Evolutionary conservation across 2,888 invertebrate species (phyloP).

Genomic region (Argyresthia albistria): DNA sequence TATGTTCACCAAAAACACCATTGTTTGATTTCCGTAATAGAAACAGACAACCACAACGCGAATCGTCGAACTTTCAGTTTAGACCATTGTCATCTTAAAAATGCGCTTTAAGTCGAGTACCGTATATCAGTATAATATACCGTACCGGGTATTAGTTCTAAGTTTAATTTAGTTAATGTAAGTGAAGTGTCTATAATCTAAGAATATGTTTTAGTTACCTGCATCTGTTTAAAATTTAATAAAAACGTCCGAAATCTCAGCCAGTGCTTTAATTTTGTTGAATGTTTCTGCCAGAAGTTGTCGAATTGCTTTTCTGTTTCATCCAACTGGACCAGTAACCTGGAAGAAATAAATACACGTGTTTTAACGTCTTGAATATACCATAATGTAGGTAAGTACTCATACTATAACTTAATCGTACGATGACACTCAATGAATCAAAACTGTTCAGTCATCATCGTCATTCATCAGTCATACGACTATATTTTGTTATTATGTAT

Average conservation of each 20-base stretch:
- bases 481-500: no score
- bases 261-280: conserved; percentile 90
- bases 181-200: conserved; percentile 5
- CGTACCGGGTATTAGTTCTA: conserved; percentile 9
- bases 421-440: no score
- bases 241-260: conserved; percentile 93
- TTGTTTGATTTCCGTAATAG: conserved; percentile 53
- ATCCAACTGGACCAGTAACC: conserved; percentile 92
- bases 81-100: conserved; percentile 38
- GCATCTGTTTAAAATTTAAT: conserved; percentile 93
- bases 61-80: conserved; percentile 38
- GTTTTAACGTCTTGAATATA: not conserved
- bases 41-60: conserved; percentile 21
- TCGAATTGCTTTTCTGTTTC: conserved; percentile 96
- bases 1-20: conserved; percentile 46
- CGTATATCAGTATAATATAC: no score
- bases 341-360: conserved; percentile 55
- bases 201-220: conserved; percentile 56
- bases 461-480: no score
- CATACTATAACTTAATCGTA: no score
- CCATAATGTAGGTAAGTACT: no score
- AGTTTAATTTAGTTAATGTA: conserved; percentile 7
- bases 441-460: no score
- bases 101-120: conserved; percentile 4
- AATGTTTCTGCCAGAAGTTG: conserved; percentile 95